These are phyloP conservation scores for Calameuta pallipes DNA, from an alignment of 2,888 invertebrate genomes.

Conservation along the genomic window DNA sequence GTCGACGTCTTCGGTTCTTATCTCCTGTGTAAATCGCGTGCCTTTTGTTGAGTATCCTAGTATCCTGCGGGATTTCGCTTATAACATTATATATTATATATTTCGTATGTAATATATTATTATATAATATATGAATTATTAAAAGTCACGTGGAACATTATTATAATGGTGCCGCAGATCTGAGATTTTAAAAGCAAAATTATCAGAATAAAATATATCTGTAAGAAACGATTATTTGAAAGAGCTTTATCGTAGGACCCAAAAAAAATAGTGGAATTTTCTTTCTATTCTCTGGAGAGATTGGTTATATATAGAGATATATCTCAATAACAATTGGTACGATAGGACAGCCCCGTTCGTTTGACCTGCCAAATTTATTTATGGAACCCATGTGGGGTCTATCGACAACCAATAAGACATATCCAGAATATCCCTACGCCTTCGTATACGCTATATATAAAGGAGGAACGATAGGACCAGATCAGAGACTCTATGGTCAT, in stretches of 20 bases:
- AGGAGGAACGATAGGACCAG: no score
- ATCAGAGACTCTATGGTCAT: not conserved
- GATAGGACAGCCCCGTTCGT: not conserved
- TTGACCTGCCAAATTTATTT: not conserved
- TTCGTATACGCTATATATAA: no score
- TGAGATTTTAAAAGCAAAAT: not conserved
- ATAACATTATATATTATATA: not conserved
- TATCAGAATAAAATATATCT: not conserved
- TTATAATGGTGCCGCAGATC: not conserved
- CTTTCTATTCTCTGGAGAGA: not conserved
- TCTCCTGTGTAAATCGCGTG: constrained; percentile 26
- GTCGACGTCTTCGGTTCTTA: constrained; percentile 20
- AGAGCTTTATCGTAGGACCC: not conserved
- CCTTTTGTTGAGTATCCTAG: constrained; percentile 10
- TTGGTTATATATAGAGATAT: not conserved
- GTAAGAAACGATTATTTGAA: not conserved
- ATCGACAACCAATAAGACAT: not conserved
- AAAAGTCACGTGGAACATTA: not conserved
- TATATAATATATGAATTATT: not conserved
- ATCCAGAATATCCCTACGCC: not conserved
- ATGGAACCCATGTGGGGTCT: not conserved
- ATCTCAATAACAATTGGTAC: not conserved
- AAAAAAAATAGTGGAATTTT: not conserved
- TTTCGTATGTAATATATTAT: not conserved
- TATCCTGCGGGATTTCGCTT: not conserved